phyloP scores from a whole-genome alignment of 2,888 invertebrate genomes.

The Volucella zonaria region DNA sequence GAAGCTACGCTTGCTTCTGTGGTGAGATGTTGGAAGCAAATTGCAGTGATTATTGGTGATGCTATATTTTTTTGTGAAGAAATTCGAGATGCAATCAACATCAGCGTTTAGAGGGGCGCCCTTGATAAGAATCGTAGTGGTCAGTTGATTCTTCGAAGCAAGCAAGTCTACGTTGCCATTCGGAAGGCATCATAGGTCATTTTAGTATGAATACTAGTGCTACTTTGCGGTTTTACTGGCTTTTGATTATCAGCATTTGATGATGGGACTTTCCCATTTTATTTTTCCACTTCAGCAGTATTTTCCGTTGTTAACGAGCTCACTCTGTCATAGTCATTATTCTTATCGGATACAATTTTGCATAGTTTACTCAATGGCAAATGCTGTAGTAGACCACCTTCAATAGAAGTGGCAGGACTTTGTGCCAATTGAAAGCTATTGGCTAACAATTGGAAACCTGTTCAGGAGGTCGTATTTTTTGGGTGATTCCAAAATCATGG shows the following conservation, averaged over 20 bases:
- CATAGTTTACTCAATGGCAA: slow-evolving; percentile 85
- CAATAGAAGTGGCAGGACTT: slow-evolving; percentile 83
- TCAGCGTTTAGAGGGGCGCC: too few relatives aligned
- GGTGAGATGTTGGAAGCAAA: too few relatives aligned
- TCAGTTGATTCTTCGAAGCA: too few relatives aligned
- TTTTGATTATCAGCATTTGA: slow-evolving; percentile 71
- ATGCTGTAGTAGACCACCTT: slow-evolving; percentile 82
- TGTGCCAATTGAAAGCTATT: slow-evolving; percentile 86
- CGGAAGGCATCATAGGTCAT: slow-evolving; percentile 88
- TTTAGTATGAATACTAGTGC: slow-evolving; percentile 88
- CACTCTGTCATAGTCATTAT: slow-evolving; percentile 69
- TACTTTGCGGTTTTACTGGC: slow-evolving; percentile 75
- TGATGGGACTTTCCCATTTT: slow-evolving; percentile 31
- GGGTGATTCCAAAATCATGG: slow-evolving; percentile 87
- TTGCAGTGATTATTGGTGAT: too few relatives aligned
- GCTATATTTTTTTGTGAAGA: too few relatives aligned
- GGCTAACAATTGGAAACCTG: slow-evolving; percentile 86
- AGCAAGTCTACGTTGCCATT: too few relatives aligned
- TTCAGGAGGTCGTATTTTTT: slow-evolving; percentile 85
- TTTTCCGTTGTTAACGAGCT: slow-evolving; percentile 56
- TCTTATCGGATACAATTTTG: slow-evolving; percentile 82
- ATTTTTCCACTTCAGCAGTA: slow-evolving; percentile 37
- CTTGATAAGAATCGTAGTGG: too few relatives aligned
- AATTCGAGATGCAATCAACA: too few relatives aligned
- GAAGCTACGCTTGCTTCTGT: too few relatives aligned